A percentile compares a stretch with the other conserved stretches of the same genome.
Conservation (phyloP, 37 sponge, comb jelly and placozoan genomes). For the Theonella swinhoei region DNA sequence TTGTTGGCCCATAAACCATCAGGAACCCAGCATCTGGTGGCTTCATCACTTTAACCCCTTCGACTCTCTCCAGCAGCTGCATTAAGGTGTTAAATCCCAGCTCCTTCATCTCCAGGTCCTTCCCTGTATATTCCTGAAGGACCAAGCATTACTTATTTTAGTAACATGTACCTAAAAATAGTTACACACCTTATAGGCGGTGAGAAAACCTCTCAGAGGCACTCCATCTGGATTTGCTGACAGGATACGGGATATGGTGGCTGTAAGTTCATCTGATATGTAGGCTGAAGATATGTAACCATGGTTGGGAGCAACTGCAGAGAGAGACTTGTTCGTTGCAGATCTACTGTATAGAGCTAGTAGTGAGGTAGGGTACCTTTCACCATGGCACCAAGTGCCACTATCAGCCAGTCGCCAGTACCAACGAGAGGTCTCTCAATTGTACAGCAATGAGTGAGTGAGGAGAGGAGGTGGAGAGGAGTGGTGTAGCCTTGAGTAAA, state of each 20-base stretch:
- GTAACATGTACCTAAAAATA: background rate
- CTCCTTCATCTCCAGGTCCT: background rate
- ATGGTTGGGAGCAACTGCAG: conserved; percentile 37
- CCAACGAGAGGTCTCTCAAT: conserved; percentile 30
- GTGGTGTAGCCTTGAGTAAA: conserved; percentile 33
- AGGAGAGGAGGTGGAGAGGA: conserved; percentile 31
- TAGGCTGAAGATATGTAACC: background rate
- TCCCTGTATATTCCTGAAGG: background rate
- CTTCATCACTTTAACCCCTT: conserved; percentile 18
- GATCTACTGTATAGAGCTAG: background rate
- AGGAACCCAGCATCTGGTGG: conserved; percentile 12
- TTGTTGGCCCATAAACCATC: conserved; percentile 14
- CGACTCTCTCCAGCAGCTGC: conserved; percentile 41
- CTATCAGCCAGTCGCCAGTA: conserved; percentile 49
- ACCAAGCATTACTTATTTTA: background rate
- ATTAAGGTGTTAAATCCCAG: conserved; percentile 28
- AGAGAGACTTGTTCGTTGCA: background rate
- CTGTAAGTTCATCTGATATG: conserved; percentile 28
- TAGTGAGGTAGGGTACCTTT: background rate
- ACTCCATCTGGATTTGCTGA: conserved; percentile 30
- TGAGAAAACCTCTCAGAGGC: conserved; percentile 15
- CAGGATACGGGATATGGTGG: conserved; percentile 16
- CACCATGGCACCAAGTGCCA: background rate
- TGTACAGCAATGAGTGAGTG: conserved; percentile 9
- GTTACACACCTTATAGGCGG: conserved; percentile 8